phyloP scores from a whole-genome alignment of 2,797 vertebrate species.

The Poecilia velifera region DNA sequence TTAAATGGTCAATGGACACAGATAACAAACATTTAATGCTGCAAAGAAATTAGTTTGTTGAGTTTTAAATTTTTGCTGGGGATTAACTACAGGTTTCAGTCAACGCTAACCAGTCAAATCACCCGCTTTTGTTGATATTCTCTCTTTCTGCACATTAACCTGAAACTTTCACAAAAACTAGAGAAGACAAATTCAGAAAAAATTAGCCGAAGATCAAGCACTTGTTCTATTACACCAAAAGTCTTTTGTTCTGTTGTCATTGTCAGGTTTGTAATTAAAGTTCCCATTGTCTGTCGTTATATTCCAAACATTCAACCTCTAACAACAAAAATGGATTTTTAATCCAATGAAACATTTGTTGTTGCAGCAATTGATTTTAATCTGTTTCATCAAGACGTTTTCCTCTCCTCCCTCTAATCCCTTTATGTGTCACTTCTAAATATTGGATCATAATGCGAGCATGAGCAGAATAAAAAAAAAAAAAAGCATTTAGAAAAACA shows the following conservation, averaged over 20 bases:
- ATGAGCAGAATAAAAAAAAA: conserved; percentile 49
- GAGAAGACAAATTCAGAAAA: neutral
- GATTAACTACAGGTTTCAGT: neutral
- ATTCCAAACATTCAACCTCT: neutral
- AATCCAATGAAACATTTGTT: neutral
- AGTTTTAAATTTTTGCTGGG: neutral
- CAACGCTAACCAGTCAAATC: neutral
- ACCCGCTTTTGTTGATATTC: neutral
- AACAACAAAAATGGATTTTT: neutral
- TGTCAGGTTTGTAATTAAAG: neutral
- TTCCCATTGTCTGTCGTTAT: neutral
- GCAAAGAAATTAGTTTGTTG: neutral
- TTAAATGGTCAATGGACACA: neutral
- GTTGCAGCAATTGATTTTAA: conserved; percentile 37
- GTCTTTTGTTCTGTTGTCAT: neutral
- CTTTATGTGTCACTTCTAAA: conserved; percentile 56
- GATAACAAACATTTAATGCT: neutral
- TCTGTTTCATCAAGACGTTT: conserved; percentile 48
- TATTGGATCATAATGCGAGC: conserved; percentile 34
- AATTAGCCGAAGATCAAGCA: neutral
- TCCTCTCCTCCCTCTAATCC: conserved; percentile 48
- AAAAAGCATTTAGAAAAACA: conserved; percentile 20
- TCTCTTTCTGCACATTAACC: neutral
- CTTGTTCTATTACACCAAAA: neutral
- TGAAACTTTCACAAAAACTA: neutral